A percentile compares a stretch with the other conserved stretches of the same genome.
Evolutionary conservation across 2,797 vertebrate genomes (phyloP).

Genomic region (Xyrichtys novacula): DNA sequence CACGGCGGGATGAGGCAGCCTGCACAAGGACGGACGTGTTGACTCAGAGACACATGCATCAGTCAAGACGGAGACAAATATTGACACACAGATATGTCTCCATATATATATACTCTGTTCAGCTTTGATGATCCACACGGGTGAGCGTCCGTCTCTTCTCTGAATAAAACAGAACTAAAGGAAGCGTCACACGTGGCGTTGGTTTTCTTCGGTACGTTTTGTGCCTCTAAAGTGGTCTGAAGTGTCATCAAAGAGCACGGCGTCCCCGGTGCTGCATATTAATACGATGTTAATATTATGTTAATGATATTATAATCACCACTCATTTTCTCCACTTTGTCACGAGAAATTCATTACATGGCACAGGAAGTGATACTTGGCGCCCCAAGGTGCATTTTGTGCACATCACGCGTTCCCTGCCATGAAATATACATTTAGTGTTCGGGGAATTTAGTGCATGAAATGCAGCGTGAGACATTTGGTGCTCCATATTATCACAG

Average conservation of each 20-base stretch:
- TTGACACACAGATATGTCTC: not conserved
- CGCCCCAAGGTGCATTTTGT: constrained; percentile 59
- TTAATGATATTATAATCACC: constrained; percentile 65
- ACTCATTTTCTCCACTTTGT: constrained; percentile 54
- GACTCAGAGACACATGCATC: constrained; percentile 1
- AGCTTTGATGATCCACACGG: too few relatives aligned
- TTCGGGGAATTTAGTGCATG: constrained; percentile 3
- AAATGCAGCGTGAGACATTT: constrained; percentile 45
- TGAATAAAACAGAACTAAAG: too few relatives aligned
- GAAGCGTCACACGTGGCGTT: too few relatives aligned
- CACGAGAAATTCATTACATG: constrained; percentile 49
- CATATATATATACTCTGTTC: not conserved
- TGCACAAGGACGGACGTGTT: not conserved
- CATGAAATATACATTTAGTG: constrained; percentile 67
- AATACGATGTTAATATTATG: constrained; percentile 71
- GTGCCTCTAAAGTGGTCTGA: not conserved
- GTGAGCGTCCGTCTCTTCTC: too few relatives aligned
- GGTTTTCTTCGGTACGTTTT: not conserved
- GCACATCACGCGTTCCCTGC: constrained; percentile 53
- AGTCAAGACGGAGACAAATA: not conserved
- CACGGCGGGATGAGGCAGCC: not conserved
- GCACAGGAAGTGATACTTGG: constrained; percentile 34
- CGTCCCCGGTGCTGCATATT: constrained; percentile 40
- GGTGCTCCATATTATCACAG: constrained; percentile 31
- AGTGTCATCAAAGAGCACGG: constrained; percentile 43